Conservation (phyloP, 2,113 vertebrate genomes). For the Oxyruncus cristatus region DNA sequence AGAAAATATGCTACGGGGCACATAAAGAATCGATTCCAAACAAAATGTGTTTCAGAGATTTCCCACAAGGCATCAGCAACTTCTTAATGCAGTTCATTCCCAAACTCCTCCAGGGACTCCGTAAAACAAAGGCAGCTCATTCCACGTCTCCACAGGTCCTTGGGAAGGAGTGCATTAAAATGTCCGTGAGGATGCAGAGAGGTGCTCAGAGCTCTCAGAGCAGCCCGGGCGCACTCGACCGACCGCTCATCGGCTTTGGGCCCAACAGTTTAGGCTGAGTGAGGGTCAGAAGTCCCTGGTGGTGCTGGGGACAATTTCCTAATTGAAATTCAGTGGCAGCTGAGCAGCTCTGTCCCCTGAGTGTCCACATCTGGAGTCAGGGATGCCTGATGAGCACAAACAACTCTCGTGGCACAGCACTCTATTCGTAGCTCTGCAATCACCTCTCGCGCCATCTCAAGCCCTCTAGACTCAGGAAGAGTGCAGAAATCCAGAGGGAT, state of each 20-base stretch:
- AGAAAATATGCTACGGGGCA: slow-evolving; percentile 33
- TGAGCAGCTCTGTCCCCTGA: not conserved
- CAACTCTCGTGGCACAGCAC: not conserved
- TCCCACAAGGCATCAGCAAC: slow-evolving; percentile 30
- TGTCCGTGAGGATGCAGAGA: not conserved
- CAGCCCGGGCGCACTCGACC: not conserved
- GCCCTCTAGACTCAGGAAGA: not conserved
- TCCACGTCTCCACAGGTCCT: not conserved
- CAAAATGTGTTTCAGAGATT: slow-evolving; percentile 33
- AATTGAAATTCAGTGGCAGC: not conserved
- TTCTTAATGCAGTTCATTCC: slow-evolving; percentile 36
- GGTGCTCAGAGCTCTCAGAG: not conserved
- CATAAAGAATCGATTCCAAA: slow-evolving; percentile 39
- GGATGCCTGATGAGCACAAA: not conserved
- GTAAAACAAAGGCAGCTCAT: not conserved
- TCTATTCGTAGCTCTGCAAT: not conserved
- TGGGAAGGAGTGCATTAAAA: not conserved
- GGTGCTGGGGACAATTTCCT: not conserved
- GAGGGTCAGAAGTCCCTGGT: not conserved
- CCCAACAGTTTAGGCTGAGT: not conserved
- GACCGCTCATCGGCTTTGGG: not conserved
- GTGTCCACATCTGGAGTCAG: not conserved
- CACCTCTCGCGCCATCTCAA: not conserved
- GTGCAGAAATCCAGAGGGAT: not conserved
- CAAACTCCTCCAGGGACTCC: slow-evolving; percentile 1